These are phyloP conservation scores for Hyperoplus lanceolatus DNA, from an alignment of 2,797 vertebrate genomes.

Conservation along the genomic window DNA sequence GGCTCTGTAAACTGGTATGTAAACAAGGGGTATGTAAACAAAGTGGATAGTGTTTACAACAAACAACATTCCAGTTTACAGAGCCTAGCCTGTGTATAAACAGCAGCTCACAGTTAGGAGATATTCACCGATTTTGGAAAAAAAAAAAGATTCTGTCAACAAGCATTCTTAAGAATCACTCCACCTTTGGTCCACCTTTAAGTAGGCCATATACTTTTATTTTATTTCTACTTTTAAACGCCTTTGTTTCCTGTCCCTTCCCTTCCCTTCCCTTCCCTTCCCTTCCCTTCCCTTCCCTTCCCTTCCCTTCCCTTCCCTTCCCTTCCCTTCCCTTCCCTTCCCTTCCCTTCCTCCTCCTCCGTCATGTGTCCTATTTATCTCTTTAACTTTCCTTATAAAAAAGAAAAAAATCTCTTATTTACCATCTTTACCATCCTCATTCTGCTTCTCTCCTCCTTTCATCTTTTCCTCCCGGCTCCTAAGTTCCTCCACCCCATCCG, in stretches of 20 bases:
- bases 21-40: no score
- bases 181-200: not conserved
- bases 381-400: conserved; percentile 4
- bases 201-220: not conserved
- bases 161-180: no score
- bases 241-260: not conserved
- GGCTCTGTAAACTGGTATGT: no score
- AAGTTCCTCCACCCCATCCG: conserved; percentile 49
- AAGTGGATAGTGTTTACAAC: no score
- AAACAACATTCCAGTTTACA: no score
- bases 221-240: not conserved
- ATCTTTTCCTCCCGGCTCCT: conserved; percentile 41
- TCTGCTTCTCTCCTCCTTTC: conserved; percentile 13
- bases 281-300: not conserved
- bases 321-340: not conserved
- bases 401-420: conserved; percentile 4
- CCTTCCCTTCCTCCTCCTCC: not conserved
- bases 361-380: conserved; percentile 32
- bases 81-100: no score
- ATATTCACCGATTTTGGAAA: no score
- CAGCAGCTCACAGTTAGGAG: no score
- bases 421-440: conserved; percentile 15
- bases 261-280: not conserved
- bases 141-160: no score
- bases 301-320: not conserved